Base-by-base conservation (phyloP, 2,888 invertebrate genomes). In the Dexiosoma caninum region DNA sequence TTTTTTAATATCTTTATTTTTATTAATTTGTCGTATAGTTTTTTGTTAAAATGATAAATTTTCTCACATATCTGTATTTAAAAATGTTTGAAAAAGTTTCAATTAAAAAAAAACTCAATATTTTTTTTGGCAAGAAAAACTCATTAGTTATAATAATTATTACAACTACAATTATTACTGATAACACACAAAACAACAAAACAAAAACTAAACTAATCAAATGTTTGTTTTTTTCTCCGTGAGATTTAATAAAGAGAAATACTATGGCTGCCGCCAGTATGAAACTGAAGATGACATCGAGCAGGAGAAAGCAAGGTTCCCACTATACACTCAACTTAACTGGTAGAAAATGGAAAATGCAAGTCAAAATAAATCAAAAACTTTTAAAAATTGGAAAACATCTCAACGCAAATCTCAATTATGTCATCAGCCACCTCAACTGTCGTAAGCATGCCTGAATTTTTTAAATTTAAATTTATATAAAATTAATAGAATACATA, bases 151-250 rank as follows among this genome's bases (percentile, higher is more conserved):
- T 16, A 72, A 62, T 37, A 71, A 42, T 66, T 70, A 55, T 42
- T 27, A n/a, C n/a, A n/a, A n/a, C n/a, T 6, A 40, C 37, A 66
- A 40, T 7, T 16, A 60, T 19, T 60, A 71, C 59, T 70, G 37
- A 60, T 35, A 49, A 44, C 49, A 78, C 59, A 69, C 42, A 55
- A 27, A 77, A 69, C 19, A 55, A 74, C 21, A 53, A 51, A 57
- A 12, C 21, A 14, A 69, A 55, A 60, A 59, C 49, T 64, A 81
- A 80, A 71, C 71, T 81, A 81, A 81, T 81, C 10, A 62, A 64
- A 71, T 81, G 75, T 81, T 77, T 77, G 77, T 81, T 81, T 81
- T 57, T 77, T 81, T 77, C 72, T 74, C 76, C 77, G 81, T 77
- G 81, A 77, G 69, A 74, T 69, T 59, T 64, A 64, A 55, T 62